These are phyloP conservation scores for Aphelenchoides avenae DNA, from an alignment of 1,140 invertebrate species.

Conservation along the genomic window DNA sequence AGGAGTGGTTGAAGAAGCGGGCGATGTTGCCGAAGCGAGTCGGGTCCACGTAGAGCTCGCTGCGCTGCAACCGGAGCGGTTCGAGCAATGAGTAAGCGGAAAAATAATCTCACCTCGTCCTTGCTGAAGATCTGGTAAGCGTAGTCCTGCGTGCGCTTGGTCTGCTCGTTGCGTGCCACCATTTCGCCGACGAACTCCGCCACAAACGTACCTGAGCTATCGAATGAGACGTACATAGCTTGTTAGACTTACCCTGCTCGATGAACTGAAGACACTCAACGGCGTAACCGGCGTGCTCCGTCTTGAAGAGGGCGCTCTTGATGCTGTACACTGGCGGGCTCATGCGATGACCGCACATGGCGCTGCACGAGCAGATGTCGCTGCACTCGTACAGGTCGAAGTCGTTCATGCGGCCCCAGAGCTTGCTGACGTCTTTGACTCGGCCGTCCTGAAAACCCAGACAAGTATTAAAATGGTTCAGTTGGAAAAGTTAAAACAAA, in stretches of 20 bases:
- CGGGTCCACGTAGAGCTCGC: conserved; percentile 27
- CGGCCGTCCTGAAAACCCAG: conserved; percentile 9
- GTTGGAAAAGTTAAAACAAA: conserved; percentile 2
- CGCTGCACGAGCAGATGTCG: conserved; percentile 15
- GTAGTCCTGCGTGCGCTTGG: conserved; percentile 23
- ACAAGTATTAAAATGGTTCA: conserved; percentile 10
- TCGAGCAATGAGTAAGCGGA: neutral
- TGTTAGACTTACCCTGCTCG: conserved; percentile 20
- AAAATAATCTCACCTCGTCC: neutral
- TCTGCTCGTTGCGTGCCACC: neutral
- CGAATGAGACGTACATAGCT: conserved; percentile 9
- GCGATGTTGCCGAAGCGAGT: conserved; percentile 24
- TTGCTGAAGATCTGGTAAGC: conserved; percentile 9
- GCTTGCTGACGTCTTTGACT: conserved; percentile 5
- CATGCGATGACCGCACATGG: conserved; percentile 23
- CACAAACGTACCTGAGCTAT: conserved; percentile 29
- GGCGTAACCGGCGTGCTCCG: conserved; percentile 21
- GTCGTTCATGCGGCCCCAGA: conserved; percentile 6
- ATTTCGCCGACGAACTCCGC: conserved; percentile 31
- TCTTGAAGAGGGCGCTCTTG: conserved; percentile 23
- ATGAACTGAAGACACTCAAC: conserved; percentile 32
- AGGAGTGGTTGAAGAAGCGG: conserved; percentile 35
- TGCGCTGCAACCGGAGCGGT: neutral
- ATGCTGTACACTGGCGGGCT: conserved; percentile 25
- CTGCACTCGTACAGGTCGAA: conserved; percentile 24